phyloP scores from a whole-genome alignment of 2,113 vertebrate species.

The Pteruthius melanotis region DNA sequence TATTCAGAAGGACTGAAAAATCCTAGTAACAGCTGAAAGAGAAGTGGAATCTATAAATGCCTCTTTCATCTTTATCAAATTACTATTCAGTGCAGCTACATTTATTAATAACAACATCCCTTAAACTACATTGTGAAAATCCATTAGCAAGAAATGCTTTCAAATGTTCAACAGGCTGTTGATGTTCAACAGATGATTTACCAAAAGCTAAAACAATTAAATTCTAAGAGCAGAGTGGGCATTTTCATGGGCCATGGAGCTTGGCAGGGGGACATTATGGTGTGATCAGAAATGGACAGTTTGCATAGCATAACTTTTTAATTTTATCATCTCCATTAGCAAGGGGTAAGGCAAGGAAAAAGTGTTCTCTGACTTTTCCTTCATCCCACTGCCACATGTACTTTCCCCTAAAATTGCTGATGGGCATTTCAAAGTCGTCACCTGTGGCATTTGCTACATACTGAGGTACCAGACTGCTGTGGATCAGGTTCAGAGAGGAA shows the following conservation, averaged over 20 bases:
- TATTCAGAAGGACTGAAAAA: constrained; percentile 27
- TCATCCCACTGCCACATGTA: rapidly evolving
- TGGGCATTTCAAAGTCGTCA: neutral
- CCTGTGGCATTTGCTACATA: neutral
- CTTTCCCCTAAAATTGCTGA: neutral
- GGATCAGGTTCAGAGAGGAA: rapidly evolving
- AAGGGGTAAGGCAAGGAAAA: neutral
- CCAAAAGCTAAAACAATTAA: constrained; percentile 14
- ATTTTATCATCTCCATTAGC: neutral
- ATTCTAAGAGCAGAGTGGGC: neutral
- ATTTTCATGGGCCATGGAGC: neutral
- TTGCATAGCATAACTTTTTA: neutral
- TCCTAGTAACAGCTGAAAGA: constrained; percentile 55
- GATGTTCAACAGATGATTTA: constrained; percentile 9
- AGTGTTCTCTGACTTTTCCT: neutral
- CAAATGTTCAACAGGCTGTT: constrained; percentile 6
- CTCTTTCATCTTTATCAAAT: constrained; percentile 54
- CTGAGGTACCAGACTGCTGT: neutral
- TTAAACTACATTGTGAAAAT: constrained; percentile 51
- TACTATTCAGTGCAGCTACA: constrained; percentile 5
- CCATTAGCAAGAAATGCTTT: constrained; percentile 44
- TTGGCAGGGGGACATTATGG: neutral
- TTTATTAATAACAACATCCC: constrained; percentile 53
- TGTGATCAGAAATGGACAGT: neutral
- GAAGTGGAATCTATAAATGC: constrained; percentile 43